Base-by-base conservation (phyloP, 2,113 vertebrate species). In the Sander vitreus region DNA sequence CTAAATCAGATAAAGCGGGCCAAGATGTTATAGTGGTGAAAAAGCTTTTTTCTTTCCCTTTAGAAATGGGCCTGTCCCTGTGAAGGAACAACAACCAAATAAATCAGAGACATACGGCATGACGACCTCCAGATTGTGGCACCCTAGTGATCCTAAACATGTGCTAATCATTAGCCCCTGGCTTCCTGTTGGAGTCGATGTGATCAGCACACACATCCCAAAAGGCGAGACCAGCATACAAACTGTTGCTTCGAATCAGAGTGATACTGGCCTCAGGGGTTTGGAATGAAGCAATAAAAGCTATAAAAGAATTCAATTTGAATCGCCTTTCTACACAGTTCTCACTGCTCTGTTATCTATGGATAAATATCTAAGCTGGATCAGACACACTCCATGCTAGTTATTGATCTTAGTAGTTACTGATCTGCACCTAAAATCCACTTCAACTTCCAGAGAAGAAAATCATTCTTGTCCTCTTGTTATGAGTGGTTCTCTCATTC, bases 101-200 rank as follows among this genome's bases (percentile, higher is more conserved):
- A 93, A 93, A 94, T 93, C 89, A 90, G 84, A 93, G 79, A 86
- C 93, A 85, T 78, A 88, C 76, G 19, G 81, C 82, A 85, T 86
- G 92, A 93, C 70, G 66, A 89, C 85, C 81, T 90, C 91, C 93
- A 93, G 92, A 88, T 92, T 93, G 91, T 81, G 69, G 89, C 80
- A 92, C 88, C 87, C 86, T 53, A 91, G 84, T 88, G 92, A 93
- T 94, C 74, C 80, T 74, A 65, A 92, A 91, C 94, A 95, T 94
- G 92, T 96, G 94, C 88, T 89, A 93, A 93, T 94, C 90, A 94
- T 95, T 95, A 95, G 86, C 72, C 84, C 71, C 86, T 89, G 90
- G 92, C 93, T 95, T 95, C 94, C 94, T 94, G 93, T 93, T 89
- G 83, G 84, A 94, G 88, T 82, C 84, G 80, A 93, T 91, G 93